Conservation (phyloP, 1,140 invertebrate genomes). For the Ridgeia piscesae region DNA sequence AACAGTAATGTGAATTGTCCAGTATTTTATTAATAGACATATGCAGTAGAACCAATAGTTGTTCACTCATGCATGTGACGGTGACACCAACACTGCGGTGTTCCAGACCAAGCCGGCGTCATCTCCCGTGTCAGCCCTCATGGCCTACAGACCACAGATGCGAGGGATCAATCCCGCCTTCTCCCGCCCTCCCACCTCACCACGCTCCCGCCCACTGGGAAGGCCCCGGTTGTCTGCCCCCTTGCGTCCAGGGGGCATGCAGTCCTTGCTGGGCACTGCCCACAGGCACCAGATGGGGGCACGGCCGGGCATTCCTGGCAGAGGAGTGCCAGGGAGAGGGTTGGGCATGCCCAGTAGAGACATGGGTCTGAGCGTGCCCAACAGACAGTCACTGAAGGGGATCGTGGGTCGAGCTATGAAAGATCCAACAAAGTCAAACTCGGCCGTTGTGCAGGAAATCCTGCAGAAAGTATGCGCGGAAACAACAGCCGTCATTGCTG, state of each 20-base stretch:
- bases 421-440: background rate
- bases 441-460: background rate
- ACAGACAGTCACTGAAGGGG: background rate
- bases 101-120: background rate
- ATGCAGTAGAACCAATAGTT: too few species aligned
- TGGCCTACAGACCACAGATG: background rate
- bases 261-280: background rate
- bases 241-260: background rate
- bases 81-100: background rate
- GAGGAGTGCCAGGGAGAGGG: background rate
- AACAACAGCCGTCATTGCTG: background rate
- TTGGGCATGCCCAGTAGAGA: background rate
- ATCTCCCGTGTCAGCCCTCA: background rate
- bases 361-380: background rate
- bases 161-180: background rate
- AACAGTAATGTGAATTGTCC: too few species aligned
- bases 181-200: background rate
- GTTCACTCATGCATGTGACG: background rate
- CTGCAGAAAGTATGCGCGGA: background rate
- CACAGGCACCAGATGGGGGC: background rate
- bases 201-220: background rate
- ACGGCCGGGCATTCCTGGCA: background rate
- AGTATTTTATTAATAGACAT: too few species aligned
- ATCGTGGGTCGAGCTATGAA: background rate
- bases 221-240: background rate